A percentile compares a stretch with the other conserved stretches of the same genome.
phyloP scores from a whole-genome alignment of 2,888 invertebrate genomes.

The Melipona bicolor region DNA sequence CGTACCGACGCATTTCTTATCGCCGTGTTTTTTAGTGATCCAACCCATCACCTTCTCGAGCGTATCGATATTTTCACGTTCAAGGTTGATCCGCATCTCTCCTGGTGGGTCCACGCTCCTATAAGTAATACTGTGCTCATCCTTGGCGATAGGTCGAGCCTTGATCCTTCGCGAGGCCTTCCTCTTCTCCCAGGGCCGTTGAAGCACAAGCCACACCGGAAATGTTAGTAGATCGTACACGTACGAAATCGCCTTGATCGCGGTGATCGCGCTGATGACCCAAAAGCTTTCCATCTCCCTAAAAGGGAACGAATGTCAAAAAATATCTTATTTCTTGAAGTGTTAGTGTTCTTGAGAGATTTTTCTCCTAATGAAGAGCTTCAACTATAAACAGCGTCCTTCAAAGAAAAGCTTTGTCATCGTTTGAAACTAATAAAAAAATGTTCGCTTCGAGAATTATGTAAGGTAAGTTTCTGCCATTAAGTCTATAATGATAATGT shows the following conservation, averaged over 20 bases:
- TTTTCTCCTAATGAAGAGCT: background rate
- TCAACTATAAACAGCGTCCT: background rate
- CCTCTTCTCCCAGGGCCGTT: conserved; percentile 94
- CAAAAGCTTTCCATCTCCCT: conserved; percentile 87
- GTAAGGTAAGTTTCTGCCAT: background rate
- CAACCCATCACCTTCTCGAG: conserved; percentile 93
- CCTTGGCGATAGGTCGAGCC: conserved; percentile 89
- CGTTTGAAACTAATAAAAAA: background rate
- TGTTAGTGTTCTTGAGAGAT: background rate
- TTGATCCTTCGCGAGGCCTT: conserved; percentile 91
- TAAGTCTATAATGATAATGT: background rate
- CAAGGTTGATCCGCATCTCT: conserved; percentile 89
- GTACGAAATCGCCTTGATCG: conserved; percentile 92
- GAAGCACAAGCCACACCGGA: conserved; percentile 94
- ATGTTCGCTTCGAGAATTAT: background rate
- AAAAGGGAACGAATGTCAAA: conserved; percentile 45
- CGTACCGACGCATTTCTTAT: conserved; percentile 93
- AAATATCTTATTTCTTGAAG: background rate
- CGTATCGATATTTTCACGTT: conserved; percentile 91
- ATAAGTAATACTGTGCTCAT: conserved; percentile 89
- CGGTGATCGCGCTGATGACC: conserved; percentile 89
- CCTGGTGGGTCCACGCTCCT: conserved; percentile 90
- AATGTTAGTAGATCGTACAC: conserved; percentile 96
- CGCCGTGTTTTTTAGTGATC: conserved; percentile 90
- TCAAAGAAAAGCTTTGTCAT: conserved; percentile 1